Conservation (phyloP, 2,113 vertebrate species). For the Proteles cristata region DNA sequence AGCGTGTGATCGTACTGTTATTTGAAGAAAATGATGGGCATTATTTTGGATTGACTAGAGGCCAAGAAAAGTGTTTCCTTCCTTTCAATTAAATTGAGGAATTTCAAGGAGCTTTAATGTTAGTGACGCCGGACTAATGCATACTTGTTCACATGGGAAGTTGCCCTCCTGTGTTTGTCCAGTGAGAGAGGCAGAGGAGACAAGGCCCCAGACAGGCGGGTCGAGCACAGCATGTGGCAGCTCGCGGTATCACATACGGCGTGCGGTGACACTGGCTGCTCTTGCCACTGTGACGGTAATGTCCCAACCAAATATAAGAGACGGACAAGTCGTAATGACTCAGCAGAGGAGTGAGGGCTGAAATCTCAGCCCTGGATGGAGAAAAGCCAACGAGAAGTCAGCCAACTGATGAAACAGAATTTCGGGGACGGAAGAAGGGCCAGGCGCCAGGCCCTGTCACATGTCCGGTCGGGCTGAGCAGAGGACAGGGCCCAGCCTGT, state of each 20-base stretch:
- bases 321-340: not conserved
- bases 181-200: not conserved
- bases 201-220: not conserved
- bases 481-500: not conserved
- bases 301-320: not conserved
- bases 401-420: fast-evolving
- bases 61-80: not conserved
- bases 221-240: too few relatives aligned
- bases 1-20: not conserved
- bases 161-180: fast-evolving
- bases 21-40: not conserved
- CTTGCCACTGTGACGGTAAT: not conserved
- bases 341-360: not conserved
- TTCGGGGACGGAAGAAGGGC: not conserved
- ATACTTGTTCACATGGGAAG: fast-evolving
- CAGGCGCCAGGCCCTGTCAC: not conserved
- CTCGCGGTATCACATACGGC: fast-evolving
- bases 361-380: not conserved
- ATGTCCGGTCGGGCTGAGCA: not conserved
- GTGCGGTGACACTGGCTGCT: too few relatives aligned
- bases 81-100: not conserved
- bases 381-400: not conserved
- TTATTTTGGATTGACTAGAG: not conserved
- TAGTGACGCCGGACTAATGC: not conserved
- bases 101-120: not conserved